These are phyloP conservation scores for Actinostola sp. DNA, from an alignment of 92 coral and sea anemone species.

Conservation along the genomic window DNA sequence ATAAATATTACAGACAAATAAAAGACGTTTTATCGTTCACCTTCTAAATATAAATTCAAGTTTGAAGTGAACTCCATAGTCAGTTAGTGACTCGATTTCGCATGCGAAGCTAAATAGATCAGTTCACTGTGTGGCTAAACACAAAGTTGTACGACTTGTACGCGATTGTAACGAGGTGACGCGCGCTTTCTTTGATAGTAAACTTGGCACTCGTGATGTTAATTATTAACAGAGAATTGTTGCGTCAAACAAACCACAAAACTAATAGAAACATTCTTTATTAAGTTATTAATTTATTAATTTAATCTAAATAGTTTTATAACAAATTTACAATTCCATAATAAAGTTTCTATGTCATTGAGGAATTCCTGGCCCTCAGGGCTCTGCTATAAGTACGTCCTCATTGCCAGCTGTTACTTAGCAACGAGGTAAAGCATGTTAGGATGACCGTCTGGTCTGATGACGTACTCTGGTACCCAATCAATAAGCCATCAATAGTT, in stretches of 20 bases:
- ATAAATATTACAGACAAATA: too few relatives aligned
- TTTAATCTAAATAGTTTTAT: constrained; percentile 38
- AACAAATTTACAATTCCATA: constrained; percentile 36
- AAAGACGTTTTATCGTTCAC: too few relatives aligned
- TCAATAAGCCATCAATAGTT: background rate
- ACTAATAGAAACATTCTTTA: constrained; percentile 27
- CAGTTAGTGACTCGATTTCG: too few relatives aligned
- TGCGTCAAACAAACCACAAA: background rate
- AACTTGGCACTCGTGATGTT: too few relatives aligned
- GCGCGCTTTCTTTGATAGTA: too few relatives aligned
- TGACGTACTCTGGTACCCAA: background rate
- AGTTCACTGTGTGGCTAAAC: too few relatives aligned
- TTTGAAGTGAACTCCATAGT: too few relatives aligned
- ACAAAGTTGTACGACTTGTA: too few relatives aligned
- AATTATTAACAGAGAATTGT: too few relatives aligned
- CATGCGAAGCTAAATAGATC: too few relatives aligned
- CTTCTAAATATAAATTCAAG: too few relatives aligned
- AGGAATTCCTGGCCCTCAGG: constrained; percentile 17
- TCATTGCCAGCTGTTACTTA: constrained; percentile 9
- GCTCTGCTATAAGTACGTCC: constrained; percentile 3
- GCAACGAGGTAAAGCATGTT: background rate
- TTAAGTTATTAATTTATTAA: constrained; percentile 28
- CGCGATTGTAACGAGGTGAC: too few relatives aligned
- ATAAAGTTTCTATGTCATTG: constrained; percentile 30
- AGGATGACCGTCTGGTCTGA: background rate